These are phyloP conservation scores for Pseudonaja textilis DNA, from an alignment of 2,113 vertebrate species.

Conservation along the genomic window DNA sequence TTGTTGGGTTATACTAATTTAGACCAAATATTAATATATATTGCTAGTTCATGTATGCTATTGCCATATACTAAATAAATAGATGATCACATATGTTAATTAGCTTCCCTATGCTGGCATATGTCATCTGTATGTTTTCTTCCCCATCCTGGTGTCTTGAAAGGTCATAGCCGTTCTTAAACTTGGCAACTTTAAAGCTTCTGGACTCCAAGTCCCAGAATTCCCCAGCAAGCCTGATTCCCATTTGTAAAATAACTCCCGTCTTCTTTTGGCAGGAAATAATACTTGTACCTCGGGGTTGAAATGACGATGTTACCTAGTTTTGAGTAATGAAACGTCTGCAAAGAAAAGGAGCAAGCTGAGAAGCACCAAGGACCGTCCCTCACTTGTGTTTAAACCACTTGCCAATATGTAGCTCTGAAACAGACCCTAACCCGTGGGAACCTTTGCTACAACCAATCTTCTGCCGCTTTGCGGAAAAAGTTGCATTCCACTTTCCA, in stretches of 20 bases:
- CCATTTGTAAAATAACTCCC: neutral
- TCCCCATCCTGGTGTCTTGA: neutral
- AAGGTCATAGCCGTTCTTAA: neutral
- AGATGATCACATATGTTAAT: neutral
- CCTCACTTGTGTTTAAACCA: neutral
- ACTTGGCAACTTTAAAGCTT: neutral
- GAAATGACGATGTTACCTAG: too few relatives aligned
- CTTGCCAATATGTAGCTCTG: neutral
- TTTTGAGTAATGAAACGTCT: too few relatives aligned
- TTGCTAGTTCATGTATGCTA: neutral
- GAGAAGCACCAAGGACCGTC: too few relatives aligned
- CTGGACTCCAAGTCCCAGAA: neutral
- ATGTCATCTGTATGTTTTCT: neutral
- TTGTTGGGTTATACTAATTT: neutral
- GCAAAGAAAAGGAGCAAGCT: too few relatives aligned
- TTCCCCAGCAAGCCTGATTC: neutral
- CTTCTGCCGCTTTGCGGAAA: neutral
- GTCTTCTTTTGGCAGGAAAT: neutral
- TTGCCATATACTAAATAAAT: neutral
- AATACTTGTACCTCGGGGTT: neutral
- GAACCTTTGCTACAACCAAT: neutral
- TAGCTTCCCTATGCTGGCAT: neutral
- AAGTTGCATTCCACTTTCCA: neutral
- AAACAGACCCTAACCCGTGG: neutral
- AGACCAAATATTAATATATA: neutral